Base-by-base conservation (phyloP, 37 sponge, comb jelly and placozoan genomes). In the Petrosia ficiformis region DNA sequence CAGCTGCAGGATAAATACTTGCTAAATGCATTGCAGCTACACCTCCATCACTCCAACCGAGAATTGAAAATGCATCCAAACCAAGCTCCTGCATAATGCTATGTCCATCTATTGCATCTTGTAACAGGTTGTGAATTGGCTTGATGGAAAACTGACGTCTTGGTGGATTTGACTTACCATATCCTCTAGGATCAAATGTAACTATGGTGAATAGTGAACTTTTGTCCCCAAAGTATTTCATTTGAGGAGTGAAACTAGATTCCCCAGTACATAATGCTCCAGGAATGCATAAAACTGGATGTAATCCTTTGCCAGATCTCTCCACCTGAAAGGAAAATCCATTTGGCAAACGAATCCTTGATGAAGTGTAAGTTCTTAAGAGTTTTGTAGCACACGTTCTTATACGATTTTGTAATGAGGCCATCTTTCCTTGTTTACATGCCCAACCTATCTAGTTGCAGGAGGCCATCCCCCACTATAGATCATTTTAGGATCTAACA, bases 21-120 rank as follows among this genome's bases (percentile, higher is more conserved):
- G 88, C 84, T 33, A 83, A 57, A 5, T 83, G 41, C 3, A 87
- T 30, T 2, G 80, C 88, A 22, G 79, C 31, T 22, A 81, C 68
- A 6, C 84, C 92, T 8, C 92, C 92, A 58, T 91, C 88, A 57
- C 92, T 87, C 92, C 92, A 91, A 14, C 92, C 92, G 58, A 91
- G 37, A 1, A 91, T 58, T 0, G 84, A 87, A 72, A 82, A 87
- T 57, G 42, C 56, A 25, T 67, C n/a, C 60, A 82, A 71, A 0
- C 81, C 80, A 19, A 14, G 54, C 54, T 48, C 54, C 34, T 82
- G 33, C 92, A 91, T 87, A 1, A 90, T 37, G 16, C 26, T 59
- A 33, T 63, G 26, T 5, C 59, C 83, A 73, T 90, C 87, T 1
- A 44, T 5, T 11, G 88, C 92, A 56, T 91, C 92, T 4, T 26